phyloP scores from a whole-genome alignment of 2,797 vertebrate genomes.

The Fratercula arctica region DNA sequence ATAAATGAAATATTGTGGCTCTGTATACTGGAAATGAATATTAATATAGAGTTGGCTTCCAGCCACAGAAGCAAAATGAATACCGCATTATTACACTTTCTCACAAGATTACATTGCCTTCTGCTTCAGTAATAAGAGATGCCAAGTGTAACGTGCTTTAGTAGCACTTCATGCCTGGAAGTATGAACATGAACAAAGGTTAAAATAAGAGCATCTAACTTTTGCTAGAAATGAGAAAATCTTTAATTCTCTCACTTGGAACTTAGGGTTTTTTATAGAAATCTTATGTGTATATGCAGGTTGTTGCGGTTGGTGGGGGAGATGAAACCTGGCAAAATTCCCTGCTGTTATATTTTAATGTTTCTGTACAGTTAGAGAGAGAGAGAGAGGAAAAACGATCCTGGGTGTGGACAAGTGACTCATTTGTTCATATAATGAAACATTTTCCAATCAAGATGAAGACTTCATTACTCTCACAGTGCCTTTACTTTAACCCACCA shows the following conservation, averaged over 20 bases:
- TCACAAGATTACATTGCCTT: slow-evolving; percentile 63
- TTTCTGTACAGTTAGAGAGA: slow-evolving; percentile 51
- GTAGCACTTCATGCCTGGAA: slow-evolving; percentile 61
- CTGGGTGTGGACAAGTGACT: slow-evolving; percentile 69
- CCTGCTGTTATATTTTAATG: slow-evolving; percentile 62
- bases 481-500: slow-evolving; percentile 4
- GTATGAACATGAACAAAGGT: slow-evolving; percentile 58
- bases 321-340: slow-evolving; percentile 49
- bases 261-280: not conserved
- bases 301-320: slow-evolving; percentile 31
- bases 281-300: not conserved
- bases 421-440: slow-evolving; percentile 72
- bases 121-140: slow-evolving; percentile 63
- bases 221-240: slow-evolving; percentile 57
- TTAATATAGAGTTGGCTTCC: slow-evolving; percentile 67
- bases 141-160: slow-evolving; percentile 62
- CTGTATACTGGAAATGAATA: slow-evolving; percentile 69
- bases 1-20: slow-evolving; percentile 74
- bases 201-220: slow-evolving; percentile 63
- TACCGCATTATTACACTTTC: slow-evolving; percentile 63
- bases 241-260: slow-evolving; percentile 40
- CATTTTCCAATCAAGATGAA: slow-evolving; percentile 61
- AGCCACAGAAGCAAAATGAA: slow-evolving; percentile 71
- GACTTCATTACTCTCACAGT: slow-evolving; percentile 42
- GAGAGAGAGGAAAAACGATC: not conserved